Conservation (phyloP, 1,140 invertebrate genomes). For the Bombus waltoni region DNA sequence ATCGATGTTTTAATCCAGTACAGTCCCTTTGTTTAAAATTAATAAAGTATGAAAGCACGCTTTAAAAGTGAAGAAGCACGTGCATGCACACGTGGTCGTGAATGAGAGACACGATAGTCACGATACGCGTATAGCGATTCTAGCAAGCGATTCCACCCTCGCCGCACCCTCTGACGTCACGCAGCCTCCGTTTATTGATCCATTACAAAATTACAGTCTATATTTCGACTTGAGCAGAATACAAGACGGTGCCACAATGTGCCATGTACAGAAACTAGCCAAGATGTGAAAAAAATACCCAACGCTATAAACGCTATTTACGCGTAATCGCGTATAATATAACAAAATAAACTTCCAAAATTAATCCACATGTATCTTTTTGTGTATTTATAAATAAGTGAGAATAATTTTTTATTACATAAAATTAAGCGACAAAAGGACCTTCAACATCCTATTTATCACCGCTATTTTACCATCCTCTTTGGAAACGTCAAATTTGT, state of each 20-base stretch:
- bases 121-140: constrained; percentile 50
- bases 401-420: neutral
- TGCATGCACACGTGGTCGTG: constrained; percentile 63
- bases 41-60: neutral
- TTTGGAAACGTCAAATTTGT: neutral
- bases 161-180: constrained; percentile 76
- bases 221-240: constrained; percentile 62
- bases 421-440: neutral
- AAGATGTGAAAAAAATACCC: neutral
- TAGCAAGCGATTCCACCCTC: constrained; percentile 58
- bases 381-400: neutral
- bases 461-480: neutral
- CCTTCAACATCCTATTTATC: no score
- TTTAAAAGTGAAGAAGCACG: constrained; percentile 42
- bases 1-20: neutral
- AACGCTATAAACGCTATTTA: neutral
- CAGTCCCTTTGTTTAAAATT: neutral
- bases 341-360: neutral
- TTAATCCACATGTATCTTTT: neutral
- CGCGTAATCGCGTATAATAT: neutral
- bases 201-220: constrained; percentile 70
- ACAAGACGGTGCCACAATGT: constrained; percentile 41
- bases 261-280: constrained; percentile 25
- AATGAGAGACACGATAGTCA: constrained; percentile 52
- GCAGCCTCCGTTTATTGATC: constrained; percentile 78